Percentiles rank a stretch among this genome's conserved stretches.
Evolutionary conservation across 2,888 invertebrate species (phyloP).

Genomic region (Auanema sp.): DNA sequence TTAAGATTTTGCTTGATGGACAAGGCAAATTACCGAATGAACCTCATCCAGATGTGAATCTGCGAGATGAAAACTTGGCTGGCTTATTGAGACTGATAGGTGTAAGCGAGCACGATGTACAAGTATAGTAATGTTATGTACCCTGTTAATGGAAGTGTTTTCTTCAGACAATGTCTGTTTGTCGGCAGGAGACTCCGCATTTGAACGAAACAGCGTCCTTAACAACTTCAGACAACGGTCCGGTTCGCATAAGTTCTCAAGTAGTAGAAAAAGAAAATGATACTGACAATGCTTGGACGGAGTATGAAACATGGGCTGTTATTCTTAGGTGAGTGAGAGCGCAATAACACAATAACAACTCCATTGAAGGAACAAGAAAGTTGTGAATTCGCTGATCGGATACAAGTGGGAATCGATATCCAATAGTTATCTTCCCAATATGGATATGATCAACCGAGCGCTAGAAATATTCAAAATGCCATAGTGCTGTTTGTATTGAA

Average conservation of each 20-base stretch:
- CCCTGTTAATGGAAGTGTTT: background rate
- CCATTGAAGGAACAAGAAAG: conserved; percentile 11
- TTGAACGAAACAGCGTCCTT: conserved; percentile 25
- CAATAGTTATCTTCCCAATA: too few relatives aligned
- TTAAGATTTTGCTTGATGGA: conserved; percentile 29
- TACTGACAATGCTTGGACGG: conserved; percentile 63
- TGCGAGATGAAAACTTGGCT: conserved; percentile 40
- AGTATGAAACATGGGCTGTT: conserved; percentile 53
- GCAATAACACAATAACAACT: background rate
- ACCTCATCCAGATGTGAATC: conserved; percentile 41
- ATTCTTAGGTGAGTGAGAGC: conserved; percentile 24
- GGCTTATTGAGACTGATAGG: conserved; percentile 39
- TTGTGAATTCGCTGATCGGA: conserved; percentile 1
- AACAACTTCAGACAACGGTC: conserved; percentile 29
- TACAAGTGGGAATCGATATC: conserved; percentile 14
- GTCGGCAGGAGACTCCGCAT: conserved; percentile 36
- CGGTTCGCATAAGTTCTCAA: conserved; percentile 28
- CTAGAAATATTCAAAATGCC: too few relatives aligned
- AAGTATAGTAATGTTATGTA: conserved; percentile 18
- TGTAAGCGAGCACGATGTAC: conserved; percentile 36
- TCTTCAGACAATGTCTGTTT: conserved; percentile 37
- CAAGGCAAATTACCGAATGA: conserved; percentile 45
- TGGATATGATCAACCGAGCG: too few relatives aligned
- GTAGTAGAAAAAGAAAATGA: conserved; percentile 44
- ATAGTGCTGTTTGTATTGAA: too few relatives aligned